A percentile compares a stretch with the other conserved stretches of the same genome.
These are phyloP conservation scores for Phacellophora camtschatica DNA, from an alignment of 30 jellyfish, hydroid and myxozoan species.

Conservation along the genomic window DNA sequence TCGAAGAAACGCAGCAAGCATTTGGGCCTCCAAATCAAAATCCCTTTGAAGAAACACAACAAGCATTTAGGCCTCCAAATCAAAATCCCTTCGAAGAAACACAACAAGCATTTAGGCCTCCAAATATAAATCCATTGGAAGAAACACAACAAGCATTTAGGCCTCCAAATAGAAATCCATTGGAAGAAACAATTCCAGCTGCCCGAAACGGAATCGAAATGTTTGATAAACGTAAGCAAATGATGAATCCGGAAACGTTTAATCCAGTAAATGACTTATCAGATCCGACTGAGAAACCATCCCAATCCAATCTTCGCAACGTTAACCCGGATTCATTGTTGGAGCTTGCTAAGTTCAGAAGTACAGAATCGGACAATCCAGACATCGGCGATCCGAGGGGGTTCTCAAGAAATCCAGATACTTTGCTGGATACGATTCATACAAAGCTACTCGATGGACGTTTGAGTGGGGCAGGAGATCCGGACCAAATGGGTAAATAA, in stretches of 20 bases:
- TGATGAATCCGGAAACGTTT: constrained; percentile 43
- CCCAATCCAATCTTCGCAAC: constrained; percentile 15
- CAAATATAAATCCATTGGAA: too few species aligned
- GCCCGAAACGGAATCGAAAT: constrained; percentile 50
- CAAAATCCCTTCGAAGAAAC: too few species aligned
- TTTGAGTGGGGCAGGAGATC: constrained; percentile 93
- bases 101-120: too few species aligned
- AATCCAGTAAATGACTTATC: constrained; percentile 88
- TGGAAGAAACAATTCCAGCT: constrained; percentile 43
- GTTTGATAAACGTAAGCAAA: constrained; percentile 49
- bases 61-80: too few species aligned
- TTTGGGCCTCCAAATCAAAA: constrained; percentile 40
- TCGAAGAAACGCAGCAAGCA: constrained; percentile 58
- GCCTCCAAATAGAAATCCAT: constrained; percentile 64
- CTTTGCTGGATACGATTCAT: constrained; percentile 81
- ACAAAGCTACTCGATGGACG: constrained; percentile 65
- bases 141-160: constrained; percentile 53
- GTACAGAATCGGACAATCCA: constrained; percentile 66
- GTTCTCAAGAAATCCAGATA: constrained; percentile 67
- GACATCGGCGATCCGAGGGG: constrained; percentile 27
- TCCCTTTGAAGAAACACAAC: constrained; percentile 77
- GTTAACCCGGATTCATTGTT: constrained; percentile 82
- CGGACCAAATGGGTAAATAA: constrained; percentile 59
- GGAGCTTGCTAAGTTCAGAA: constrained; percentile 74
- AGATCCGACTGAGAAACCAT: constrained; percentile 77